Base-by-base conservation (phyloP, 2,113 vertebrate species). In the Tautogolabrus adspersus region DNA sequence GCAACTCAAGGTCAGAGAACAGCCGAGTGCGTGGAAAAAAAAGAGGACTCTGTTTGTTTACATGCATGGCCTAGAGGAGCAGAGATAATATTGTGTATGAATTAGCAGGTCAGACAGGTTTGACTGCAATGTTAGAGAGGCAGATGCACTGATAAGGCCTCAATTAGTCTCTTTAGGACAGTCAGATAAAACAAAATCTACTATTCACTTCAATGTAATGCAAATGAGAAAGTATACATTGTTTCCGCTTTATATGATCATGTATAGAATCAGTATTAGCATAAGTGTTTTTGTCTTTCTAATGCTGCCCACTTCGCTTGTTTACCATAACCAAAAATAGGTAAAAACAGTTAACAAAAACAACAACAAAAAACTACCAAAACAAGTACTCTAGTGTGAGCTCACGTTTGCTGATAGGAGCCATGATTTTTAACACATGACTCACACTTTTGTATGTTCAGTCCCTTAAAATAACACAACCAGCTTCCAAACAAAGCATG, bases 401-500 rank as follows among this genome's bases (percentile, higher is more conserved):
- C 87, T 79, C 83, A 87, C 63, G 11, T 74, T 83, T 65, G 64
- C 85, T 81, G 82, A 87, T 90, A 71, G 63, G 22, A 34, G 23
- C 87, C 70, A 84, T 90, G 72, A 92, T 85, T 83, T 87, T 79
- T 87, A 37, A 68, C 26, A 60, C 72, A 89, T 92, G 91, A 93
- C 88, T 92, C 91, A 92, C 80, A 77, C 42, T 49, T 49, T 49
- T 75, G 54, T 77, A 57, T 72, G 66, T 74, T 79, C 22, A 84
- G 72, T 71, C 86, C 46, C 82, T 82, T 91, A 77, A 87, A 90
- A 93, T 86, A 92, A 90, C 85, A 83, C 38, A 4, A 23, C 13
- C 67, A 51, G 75, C 82, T 90, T 93, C 91, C 91, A 93, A 93
- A 89, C 80, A 88, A 93, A 93, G 87, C 87, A 88, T 61, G 72